These are phyloP conservation scores for Albula goreensis DNA, from an alignment of 2,113 vertebrate genomes.

Conservation along the genomic window DNA sequence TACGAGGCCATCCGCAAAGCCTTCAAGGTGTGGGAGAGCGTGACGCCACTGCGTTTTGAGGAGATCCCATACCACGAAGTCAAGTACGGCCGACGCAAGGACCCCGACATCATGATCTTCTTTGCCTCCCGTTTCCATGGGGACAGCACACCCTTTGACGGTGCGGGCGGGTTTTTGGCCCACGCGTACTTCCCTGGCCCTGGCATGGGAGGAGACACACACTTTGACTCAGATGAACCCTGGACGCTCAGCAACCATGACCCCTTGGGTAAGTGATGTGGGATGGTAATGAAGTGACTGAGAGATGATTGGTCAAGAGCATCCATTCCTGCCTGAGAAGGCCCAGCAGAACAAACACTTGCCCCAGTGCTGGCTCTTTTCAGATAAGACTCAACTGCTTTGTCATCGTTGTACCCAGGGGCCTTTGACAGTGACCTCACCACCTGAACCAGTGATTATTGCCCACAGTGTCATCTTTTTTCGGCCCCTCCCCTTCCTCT, in stretches of 20 bases:
- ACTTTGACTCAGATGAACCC: slow-evolving; percentile 92
- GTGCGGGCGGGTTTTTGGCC: slow-evolving; percentile 88
- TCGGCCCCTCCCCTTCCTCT: too few relatives aligned
- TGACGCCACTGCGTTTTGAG: slow-evolving; percentile 81
- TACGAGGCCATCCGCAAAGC: slow-evolving; percentile 77
- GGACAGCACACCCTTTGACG: slow-evolving; percentile 94
- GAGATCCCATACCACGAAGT: slow-evolving; percentile 81
- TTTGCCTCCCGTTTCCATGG: slow-evolving; percentile 96
- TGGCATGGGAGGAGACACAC: slow-evolving; percentile 89
- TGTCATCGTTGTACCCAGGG: background rate
- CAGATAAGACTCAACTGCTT: too few relatives aligned
- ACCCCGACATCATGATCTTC: slow-evolving; percentile 89
- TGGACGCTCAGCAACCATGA: slow-evolving; percentile 87
- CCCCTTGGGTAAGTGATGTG: slow-evolving; percentile 72
- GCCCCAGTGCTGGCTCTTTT: too few relatives aligned
- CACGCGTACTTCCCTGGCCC: slow-evolving; percentile 94
- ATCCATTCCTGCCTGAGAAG: too few relatives aligned
- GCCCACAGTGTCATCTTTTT: too few relatives aligned
- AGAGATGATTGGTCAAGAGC: too few relatives aligned
- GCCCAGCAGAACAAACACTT: too few relatives aligned
- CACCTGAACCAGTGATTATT: background rate
- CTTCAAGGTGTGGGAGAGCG: slow-evolving; percentile 83
- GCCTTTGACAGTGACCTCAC: slow-evolving; percentile 2
- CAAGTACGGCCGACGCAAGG: slow-evolving; percentile 77
- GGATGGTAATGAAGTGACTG: background rate